phyloP scores from a whole-genome alignment of 2,888 invertebrate species.

The Lepidonotus clava region DNA sequence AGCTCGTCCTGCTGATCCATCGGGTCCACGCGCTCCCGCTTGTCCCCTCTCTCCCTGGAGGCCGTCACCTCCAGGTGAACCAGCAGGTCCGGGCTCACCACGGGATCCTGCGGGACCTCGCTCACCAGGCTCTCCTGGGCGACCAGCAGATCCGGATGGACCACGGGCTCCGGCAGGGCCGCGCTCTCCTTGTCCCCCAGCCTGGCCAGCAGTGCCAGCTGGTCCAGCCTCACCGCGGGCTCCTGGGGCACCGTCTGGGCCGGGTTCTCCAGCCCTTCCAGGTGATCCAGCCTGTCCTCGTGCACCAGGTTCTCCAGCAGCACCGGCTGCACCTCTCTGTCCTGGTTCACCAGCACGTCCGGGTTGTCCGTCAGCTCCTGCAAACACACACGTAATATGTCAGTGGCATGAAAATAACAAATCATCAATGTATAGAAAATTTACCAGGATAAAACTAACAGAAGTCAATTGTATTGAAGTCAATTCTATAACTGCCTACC shows the following conservation, averaged over 20 bases:
- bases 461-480: too few relatives aligned
- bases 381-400: too few relatives aligned
- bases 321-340: conserved; percentile 54
- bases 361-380: conserved; percentile 34
- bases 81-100: conserved; percentile 56
- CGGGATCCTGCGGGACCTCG: conserved; percentile 56
- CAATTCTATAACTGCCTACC: too few relatives aligned
- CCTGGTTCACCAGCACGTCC: conserved; percentile 54
- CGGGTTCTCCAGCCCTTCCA: conserved; percentile 57
- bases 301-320: conserved; percentile 56
- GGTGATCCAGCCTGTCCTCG: conserved; percentile 31
- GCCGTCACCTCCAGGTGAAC: conserved; percentile 4
- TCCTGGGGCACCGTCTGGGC: conserved; percentile 47
- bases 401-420: too few relatives aligned
- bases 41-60: not conserved
- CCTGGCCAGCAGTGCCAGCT: conserved; percentile 49
- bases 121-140: conserved; percentile 50
- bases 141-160: not conserved
- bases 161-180: conserved; percentile 59
- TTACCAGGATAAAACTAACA: too few relatives aligned
- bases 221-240: conserved; percentile 31
- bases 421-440: too few relatives aligned
- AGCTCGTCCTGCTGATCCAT: conserved; percentile 73
- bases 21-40: conserved; percentile 79
- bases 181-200: conserved; percentile 55